Evolutionary conservation across 2,113 vertebrate genomes (phyloP).

Genomic region (Castor canadensis): DNA sequence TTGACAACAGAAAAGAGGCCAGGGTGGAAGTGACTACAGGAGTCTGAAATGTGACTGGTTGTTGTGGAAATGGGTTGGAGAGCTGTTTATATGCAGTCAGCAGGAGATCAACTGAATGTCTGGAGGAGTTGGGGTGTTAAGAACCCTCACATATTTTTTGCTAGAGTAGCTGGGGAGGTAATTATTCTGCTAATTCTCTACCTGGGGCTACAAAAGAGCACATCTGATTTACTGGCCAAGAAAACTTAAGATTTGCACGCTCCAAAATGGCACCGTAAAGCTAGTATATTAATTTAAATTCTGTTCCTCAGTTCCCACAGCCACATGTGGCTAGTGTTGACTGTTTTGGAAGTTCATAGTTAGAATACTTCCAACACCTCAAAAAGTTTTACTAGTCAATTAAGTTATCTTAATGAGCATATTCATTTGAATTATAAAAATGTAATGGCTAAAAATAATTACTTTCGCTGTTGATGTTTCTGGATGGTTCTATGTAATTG

Average conservation of each 20-base stretch:
- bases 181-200: background rate
- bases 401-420: background rate
- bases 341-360: background rate
- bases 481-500: constrained; percentile 80
- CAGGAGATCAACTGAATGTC: background rate
- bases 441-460: constrained; percentile 40
- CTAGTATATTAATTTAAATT: constrained; percentile 2
- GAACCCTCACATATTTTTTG: background rate
- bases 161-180: background rate
- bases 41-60: background rate
- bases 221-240: background rate
- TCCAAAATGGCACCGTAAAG: background rate
- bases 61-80: too few relatives aligned
- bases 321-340: background rate
- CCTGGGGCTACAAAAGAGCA: background rate
- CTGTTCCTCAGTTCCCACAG: background rate
- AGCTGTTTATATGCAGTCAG: background rate
- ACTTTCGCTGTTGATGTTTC: constrained; percentile 82
- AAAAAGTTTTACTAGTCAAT: background rate
- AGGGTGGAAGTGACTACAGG: background rate
- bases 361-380: background rate
- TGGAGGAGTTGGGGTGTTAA: background rate
- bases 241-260: background rate
- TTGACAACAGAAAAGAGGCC: background rate
- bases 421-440: background rate